Evolutionary conservation across 2,113 vertebrate species (phyloP), one percentile per base, ranked within the genome.

Genomic region (Odobenus rosmarus): DNA sequence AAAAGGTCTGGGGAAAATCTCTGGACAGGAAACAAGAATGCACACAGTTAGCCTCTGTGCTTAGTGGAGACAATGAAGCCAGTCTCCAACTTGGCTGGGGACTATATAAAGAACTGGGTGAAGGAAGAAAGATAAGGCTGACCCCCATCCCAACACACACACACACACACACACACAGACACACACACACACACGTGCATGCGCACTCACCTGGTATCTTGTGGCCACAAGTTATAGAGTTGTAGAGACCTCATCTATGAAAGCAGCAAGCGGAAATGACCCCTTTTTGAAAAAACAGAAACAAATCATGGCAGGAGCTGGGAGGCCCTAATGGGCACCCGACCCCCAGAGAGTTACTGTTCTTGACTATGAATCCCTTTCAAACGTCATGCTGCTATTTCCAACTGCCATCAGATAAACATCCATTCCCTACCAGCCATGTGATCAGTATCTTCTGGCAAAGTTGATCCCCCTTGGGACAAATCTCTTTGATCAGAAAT

Each of bases 401-500:
- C 91, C 53, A 53, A 49, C 59, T 92, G 61, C 46, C 83, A 90
- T 76, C 42, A 85, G 80, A 88, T 83, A 91, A 88, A 57, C 79
- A 67, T n/a, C 74, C 24, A 53, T 61, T 96, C 55, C 89, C 85
- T 33, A 64, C 76, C 55, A 84, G 76, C 28, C 69, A 24, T 18
- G 12, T 3, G 3, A 53, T 51, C 26, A 74, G 14, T 51, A 36
- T 85, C 74, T 83, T 16, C 39, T 93, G 55, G 71, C 81, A 89
- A 96, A 95, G 49, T 59, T 85, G 89, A 86, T 74, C 28, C 55
- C 64, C 71, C 31, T n/a, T 39, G 95, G 92, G 83, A 92, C 55
- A 95, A 97, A 95, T 83, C 67, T 14, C 92, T 96, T 96, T 89
- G 97, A 97, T 96, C 77, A 92, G 93, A 94, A 89, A 87, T 61